A percentile compares a stretch with the other conserved stretches of the same genome.
These are phyloP conservation scores for Ceratina calcarata DNA, from an alignment of 1,140 invertebrate genomes.

Conservation along the genomic window DNA sequence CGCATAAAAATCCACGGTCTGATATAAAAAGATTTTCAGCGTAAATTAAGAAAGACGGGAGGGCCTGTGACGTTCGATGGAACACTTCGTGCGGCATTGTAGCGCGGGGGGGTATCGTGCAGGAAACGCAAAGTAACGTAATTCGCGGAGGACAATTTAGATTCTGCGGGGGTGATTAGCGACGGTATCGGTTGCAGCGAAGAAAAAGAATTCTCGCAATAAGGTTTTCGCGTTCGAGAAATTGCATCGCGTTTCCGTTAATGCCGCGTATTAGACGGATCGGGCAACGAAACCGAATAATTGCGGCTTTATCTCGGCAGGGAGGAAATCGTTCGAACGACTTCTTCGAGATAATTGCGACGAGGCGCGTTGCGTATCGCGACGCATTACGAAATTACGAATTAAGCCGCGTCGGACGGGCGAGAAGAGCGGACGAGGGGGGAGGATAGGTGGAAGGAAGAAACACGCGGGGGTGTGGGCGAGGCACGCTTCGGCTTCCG, in stretches of 20 bases:
- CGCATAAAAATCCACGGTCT: too few species aligned
- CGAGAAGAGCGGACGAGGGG: constrained; percentile 20
- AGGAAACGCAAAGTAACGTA: background rate
- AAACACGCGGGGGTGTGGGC: constrained; percentile 39
- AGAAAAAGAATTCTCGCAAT: background rate
- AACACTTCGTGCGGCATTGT: background rate
- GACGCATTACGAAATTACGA: constrained; percentile 61
- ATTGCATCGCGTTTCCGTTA: constrained; percentile 54
- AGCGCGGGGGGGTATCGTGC: background rate
- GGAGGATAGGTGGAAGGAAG: constrained; percentile 15
- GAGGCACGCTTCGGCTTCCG: constrained; percentile 64
- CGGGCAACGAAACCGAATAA: constrained; percentile 52
- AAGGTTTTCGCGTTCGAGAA: constrained; percentile 33
- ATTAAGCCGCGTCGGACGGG: constrained; percentile 45
- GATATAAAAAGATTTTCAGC: too few species aligned
- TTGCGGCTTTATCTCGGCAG: constrained; percentile 28
- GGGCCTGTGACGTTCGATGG: background rate
- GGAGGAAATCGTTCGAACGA: constrained; percentile 1
- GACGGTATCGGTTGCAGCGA: background rate
- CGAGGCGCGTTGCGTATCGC: constrained; percentile 3
- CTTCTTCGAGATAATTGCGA: background rate
- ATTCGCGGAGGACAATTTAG: constrained; percentile 2
- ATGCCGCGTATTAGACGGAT: constrained; percentile 54
- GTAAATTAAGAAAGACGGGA: too few species aligned
- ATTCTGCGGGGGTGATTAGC: background rate